Conservation (phyloP, 1,140 invertebrate species). For the Lanistes nyassanus region DNA sequence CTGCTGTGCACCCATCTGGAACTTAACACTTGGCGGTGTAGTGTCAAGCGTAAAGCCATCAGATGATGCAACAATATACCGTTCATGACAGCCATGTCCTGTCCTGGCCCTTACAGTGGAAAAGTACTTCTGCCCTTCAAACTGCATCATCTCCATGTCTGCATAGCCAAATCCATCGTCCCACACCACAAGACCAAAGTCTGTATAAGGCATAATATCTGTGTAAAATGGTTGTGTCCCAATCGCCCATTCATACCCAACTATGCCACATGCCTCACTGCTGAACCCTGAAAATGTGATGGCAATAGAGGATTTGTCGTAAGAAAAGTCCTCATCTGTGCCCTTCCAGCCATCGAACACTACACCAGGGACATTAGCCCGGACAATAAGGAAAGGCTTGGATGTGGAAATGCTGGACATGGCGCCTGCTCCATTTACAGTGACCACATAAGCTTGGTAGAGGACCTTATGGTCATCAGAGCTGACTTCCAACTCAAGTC, state of each 20-base stretch:
- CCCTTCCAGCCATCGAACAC: conserved; percentile 38
- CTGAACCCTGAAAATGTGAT: conserved; percentile 44
- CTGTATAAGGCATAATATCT: conserved; percentile 37
- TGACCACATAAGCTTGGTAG: conserved; percentile 27
- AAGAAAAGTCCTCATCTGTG: conserved; percentile 33
- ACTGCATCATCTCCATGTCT: conserved; percentile 34
- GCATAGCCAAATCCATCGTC: conserved; percentile 35
- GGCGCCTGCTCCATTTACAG: conserved; percentile 40
- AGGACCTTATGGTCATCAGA: not conserved
- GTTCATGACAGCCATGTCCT: conserved; percentile 38
- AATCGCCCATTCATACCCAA: conserved; percentile 44
- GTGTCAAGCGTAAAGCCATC: conserved; percentile 40
- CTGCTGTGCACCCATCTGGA: conserved; percentile 8
- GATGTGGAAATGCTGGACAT: conserved; percentile 23
- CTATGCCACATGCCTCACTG: conserved; percentile 42
- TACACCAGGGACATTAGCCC: conserved; percentile 39
- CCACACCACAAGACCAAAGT: conserved; percentile 38
- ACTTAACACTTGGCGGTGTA: conserved; percentile 25
- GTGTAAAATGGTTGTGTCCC: conserved; percentile 38
- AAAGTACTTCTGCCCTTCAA: conserved; percentile 38
- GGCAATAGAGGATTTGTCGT: conserved; percentile 40
- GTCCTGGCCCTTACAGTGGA: conserved; percentile 38
- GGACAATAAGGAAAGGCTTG: conserved; percentile 34
- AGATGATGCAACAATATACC: conserved; percentile 43
- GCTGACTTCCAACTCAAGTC: conserved; percentile 10